Percentiles rank a stretch among this genome's conserved stretches.
phyloP scores from a whole-genome alignment of 2,888 invertebrate species.

The Tetrapedia diversipes region DNA sequence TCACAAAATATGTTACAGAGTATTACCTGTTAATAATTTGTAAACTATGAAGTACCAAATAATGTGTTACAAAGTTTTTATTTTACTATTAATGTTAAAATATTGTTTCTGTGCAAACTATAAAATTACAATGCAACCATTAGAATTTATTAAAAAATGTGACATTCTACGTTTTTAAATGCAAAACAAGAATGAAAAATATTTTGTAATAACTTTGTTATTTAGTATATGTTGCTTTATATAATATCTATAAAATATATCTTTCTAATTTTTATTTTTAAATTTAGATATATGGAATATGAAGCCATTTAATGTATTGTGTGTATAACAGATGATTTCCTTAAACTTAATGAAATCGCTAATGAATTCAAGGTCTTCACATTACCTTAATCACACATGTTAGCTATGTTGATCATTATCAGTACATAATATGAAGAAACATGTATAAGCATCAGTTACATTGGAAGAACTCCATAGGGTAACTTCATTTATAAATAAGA shows the following conservation, averaged over 20 bases:
- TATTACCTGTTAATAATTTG: slow-evolving; percentile 1
- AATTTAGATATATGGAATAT: not conserved
- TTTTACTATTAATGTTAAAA: not conserved
- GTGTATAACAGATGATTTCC: slow-evolving; percentile 19
- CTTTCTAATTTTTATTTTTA: not conserved
- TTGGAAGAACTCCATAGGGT: slow-evolving; percentile 7
- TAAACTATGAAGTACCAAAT: slow-evolving; percentile 1
- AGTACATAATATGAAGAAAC: slow-evolving; percentile 33
- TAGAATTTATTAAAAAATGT: not conserved
- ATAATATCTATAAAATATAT: not conserved
- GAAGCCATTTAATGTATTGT: not conserved
- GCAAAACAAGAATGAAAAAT: too few species aligned
- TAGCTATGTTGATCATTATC: slow-evolving; percentile 52
- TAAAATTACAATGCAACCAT: not conserved
- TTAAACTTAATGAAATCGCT: slow-evolving; percentile 29
- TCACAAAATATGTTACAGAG: not conserved
- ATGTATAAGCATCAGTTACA: slow-evolving; percentile 29
- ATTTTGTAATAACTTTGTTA: slow-evolving; percentile 5
- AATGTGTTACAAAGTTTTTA: not conserved
- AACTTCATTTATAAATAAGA: not conserved
- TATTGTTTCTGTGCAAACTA: not conserved
- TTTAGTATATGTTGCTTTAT: not conserved
- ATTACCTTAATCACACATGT: slow-evolving; percentile 19
- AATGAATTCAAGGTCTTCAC: slow-evolving; percentile 44
- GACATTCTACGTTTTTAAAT: not conserved